Evolutionary conservation across 2,888 invertebrate species (phyloP), one percentile per base, ranked within the genome.

Genomic region (Synanthedon andrenaeformis): DNA sequence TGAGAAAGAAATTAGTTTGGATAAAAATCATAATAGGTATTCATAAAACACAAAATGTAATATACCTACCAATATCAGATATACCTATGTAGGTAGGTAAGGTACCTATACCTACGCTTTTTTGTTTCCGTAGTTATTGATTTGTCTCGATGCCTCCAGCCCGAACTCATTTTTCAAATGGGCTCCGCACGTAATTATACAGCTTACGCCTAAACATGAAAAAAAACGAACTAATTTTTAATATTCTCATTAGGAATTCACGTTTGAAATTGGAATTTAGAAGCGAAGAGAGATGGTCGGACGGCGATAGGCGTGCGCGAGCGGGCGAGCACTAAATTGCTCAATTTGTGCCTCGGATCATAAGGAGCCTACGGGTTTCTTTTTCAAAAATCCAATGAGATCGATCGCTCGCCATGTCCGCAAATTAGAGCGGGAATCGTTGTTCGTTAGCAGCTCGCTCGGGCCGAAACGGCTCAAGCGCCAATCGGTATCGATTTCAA

Each of bases 361-460:
- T 77, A 76, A 81, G 74, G 71, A 70, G 74, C 73, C 67, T 75
- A 76, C 69, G 72, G 65, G 71, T 79, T 79, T 73, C 74, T 84
- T 86, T 86, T 81, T 79, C 73, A 79, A 85, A 85, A 86, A 81
- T 80, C 82, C 79, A 84, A 85, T 82, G 79, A 85, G 85, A 84
- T 87, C 86, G 84, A 87, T 87, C 83, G 84, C 76, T 78, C 71
- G 80, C 81, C 82, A 80, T 83, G 83, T 82, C 86, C 77, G 86
- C 85, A 85, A 86, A 86, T 86, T 86, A 84, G 84, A 82, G 76
- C 79, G 77, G 76, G 85, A 80, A 82, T 84, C 79, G 83, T 70
- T 78, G 83, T 85, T 84, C 83, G 83, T 84, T 84, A 85, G 76
- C 70, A 70, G 52, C 53, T 54, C 41, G 4, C 57, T 49, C 62